These are phyloP conservation scores for Meriones unguiculatus DNA, from an alignment of 2,113 vertebrate species.

Conservation along the genomic window DNA sequence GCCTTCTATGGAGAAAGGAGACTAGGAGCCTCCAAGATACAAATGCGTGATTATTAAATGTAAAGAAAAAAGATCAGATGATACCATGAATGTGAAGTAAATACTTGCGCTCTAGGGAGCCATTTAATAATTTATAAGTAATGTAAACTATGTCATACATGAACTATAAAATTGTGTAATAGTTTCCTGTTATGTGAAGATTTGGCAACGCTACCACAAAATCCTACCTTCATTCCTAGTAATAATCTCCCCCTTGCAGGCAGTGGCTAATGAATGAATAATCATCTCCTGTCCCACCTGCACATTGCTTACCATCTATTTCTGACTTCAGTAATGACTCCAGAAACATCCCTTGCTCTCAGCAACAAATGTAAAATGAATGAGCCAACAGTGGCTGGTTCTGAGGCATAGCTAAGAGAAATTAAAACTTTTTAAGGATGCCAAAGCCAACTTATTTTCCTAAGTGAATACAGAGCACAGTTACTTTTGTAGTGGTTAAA, in stretches of 20 bases:
- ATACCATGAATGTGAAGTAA: not conserved
- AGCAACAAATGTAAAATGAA: slow-evolving; percentile 62
- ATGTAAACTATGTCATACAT: slow-evolving; percentile 54
- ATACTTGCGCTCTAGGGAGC: slow-evolving; percentile 30
- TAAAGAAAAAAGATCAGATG: slow-evolving; percentile 36
- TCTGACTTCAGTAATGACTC: not conserved
- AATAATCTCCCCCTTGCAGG: slow-evolving; percentile 52
- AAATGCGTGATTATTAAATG: slow-evolving; percentile 30
- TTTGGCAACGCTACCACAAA: slow-evolving; percentile 57
- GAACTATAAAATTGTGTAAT: slow-evolving; percentile 67
- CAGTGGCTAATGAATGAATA: slow-evolving; percentile 31
- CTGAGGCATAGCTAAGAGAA: slow-evolving; percentile 61
- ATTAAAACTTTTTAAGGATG: slow-evolving; percentile 70
- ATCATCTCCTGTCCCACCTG: slow-evolving; percentile 13
- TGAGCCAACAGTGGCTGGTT: slow-evolving; percentile 55
- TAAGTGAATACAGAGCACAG: slow-evolving; percentile 35
- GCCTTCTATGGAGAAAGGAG: not conserved
- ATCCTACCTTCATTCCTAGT: slow-evolving; percentile 20
- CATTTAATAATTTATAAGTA: slow-evolving; percentile 64
- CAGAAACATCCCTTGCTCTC: not conserved
- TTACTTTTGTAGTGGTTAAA: slow-evolving; percentile 56
- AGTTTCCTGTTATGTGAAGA: slow-evolving; percentile 60
- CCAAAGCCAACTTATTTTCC: slow-evolving; percentile 64
- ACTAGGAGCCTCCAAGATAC: not conserved
- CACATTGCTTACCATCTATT: not conserved